Percentiles rank a stretch among this genome's conserved stretches.
Evolutionary conservation across 2,888 invertebrate species (phyloP).

Genomic region (Loripinus fragilis): DNA sequence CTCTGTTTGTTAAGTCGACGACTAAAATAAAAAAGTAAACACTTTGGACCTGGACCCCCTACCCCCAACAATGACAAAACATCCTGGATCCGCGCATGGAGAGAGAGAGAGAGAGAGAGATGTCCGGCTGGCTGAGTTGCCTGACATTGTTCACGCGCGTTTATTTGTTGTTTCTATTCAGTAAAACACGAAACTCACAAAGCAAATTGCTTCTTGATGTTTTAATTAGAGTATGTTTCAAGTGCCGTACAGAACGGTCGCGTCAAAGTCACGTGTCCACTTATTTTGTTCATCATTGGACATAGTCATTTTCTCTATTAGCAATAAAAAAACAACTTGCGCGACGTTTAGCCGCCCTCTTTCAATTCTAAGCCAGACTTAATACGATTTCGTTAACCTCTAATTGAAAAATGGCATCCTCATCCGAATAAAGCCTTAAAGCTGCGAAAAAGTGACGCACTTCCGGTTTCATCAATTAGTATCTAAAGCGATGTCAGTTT

Average conservation of each 20-base stretch:
- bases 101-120: too few species aligned
- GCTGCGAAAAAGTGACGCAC: conserved; percentile 11
- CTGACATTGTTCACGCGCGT: not conserved
- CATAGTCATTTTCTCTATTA: not conserved
- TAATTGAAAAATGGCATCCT: conserved; percentile 17
- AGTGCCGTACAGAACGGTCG: conserved; percentile 1
- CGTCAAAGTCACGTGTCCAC: conserved; percentile 18
- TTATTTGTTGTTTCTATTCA: not conserved
- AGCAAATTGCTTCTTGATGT: conserved; percentile 14
- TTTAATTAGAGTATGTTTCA: conserved; percentile 17
- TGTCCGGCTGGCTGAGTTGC: too few species aligned
- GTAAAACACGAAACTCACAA: not conserved
- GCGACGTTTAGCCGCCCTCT: not conserved
- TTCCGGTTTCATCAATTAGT: conserved; percentile 10
- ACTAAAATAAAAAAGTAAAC: too few species aligned
- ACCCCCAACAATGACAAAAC: too few species aligned
- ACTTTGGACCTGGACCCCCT: too few species aligned
- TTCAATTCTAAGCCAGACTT: not conserved
- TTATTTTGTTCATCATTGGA: not conserved
- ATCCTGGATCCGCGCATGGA: too few species aligned
- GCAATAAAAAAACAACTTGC: conserved; percentile 9
- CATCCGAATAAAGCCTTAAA: not conserved
- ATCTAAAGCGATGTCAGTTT: conserved; percentile 5
- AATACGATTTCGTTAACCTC: conserved; percentile 14
- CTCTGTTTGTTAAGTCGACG: too few species aligned